phyloP scores from a whole-genome alignment of 2,113 vertebrate species.

The Anser cygnoides region DNA sequence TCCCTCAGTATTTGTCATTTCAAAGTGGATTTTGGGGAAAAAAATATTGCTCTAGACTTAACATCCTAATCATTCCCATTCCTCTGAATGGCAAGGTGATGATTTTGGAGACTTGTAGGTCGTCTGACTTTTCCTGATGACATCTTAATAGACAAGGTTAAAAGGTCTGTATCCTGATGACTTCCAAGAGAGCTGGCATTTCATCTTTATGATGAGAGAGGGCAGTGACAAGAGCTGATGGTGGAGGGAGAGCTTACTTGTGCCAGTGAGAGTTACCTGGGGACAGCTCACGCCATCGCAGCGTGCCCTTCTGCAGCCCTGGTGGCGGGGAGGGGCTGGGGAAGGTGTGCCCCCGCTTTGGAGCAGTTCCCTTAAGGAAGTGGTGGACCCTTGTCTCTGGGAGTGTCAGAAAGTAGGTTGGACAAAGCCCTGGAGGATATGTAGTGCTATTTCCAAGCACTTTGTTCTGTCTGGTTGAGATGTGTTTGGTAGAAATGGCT shows the following conservation, averaged over 20 bases:
- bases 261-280: neutral
- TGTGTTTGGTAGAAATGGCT: neutral
- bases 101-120: neutral
- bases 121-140: neutral
- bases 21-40: neutral
- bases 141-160: neutral
- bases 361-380: neutral
- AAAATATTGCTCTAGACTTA: neutral
- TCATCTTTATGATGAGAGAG: accelerated
- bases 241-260: neutral
- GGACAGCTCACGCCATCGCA: accelerated
- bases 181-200: neutral
- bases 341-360: neutral
- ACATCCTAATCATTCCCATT: neutral
- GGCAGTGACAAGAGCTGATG: neutral
- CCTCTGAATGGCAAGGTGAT: neutral
- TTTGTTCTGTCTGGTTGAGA: constrained; percentile 33
- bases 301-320: neutral
- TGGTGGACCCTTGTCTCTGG: neutral
- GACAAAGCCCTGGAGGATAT: neutral
- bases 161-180: neutral
- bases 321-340: neutral
- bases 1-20: neutral
- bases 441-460: constrained; percentile 48
- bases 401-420: constrained; percentile 54